Evolutionary conservation across 2,888 invertebrate species (phyloP).

Genomic region (Cynaeus angustus): DNA sequence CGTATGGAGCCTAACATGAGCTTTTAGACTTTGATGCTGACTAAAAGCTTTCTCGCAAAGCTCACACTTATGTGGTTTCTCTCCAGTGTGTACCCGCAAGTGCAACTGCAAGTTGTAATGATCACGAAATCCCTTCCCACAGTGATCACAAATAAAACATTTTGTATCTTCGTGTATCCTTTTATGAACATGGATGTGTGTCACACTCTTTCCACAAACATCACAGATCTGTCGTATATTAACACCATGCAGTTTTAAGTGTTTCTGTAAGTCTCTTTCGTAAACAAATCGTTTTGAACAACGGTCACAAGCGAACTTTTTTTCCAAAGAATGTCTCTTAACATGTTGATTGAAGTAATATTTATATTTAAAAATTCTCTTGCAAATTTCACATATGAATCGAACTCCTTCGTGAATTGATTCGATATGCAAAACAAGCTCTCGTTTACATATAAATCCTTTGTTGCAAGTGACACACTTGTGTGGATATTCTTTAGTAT

Average conservation of each 20-base stretch:
- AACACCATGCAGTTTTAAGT: slow-evolving; percentile 53
- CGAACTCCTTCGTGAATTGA: slow-evolving; percentile 9
- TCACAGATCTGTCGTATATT: background rate
- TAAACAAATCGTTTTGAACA: background rate
- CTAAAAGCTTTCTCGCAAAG: slow-evolving; percentile 65
- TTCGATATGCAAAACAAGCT: background rate
- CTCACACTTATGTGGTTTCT: slow-evolving; percentile 71
- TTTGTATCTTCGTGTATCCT: slow-evolving; percentile 52
- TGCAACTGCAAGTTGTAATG: slow-evolving; percentile 60
- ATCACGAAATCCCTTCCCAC: slow-evolving; percentile 71
- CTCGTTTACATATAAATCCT: background rate
- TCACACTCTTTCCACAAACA: slow-evolving; percentile 18
- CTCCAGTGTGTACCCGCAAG: slow-evolving; percentile 57
- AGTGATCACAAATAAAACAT: slow-evolving; percentile 69
- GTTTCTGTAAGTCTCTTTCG: slow-evolving; percentile 26
- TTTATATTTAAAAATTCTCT: background rate
- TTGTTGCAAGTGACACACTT: slow-evolving; percentile 11
- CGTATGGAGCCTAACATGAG: slow-evolving; percentile 48
- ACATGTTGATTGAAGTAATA: background rate
- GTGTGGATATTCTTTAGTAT: slow-evolving; percentile 12
- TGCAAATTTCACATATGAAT: slow-evolving; percentile 15
- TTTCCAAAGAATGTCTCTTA: background rate
- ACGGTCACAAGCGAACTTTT: slow-evolving; percentile 10
- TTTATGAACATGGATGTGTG: background rate
- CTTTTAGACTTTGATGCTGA: slow-evolving; percentile 13